phyloP scores from a whole-genome alignment of 2,113 vertebrate species.

The Amphiprion ocellaris region DNA sequence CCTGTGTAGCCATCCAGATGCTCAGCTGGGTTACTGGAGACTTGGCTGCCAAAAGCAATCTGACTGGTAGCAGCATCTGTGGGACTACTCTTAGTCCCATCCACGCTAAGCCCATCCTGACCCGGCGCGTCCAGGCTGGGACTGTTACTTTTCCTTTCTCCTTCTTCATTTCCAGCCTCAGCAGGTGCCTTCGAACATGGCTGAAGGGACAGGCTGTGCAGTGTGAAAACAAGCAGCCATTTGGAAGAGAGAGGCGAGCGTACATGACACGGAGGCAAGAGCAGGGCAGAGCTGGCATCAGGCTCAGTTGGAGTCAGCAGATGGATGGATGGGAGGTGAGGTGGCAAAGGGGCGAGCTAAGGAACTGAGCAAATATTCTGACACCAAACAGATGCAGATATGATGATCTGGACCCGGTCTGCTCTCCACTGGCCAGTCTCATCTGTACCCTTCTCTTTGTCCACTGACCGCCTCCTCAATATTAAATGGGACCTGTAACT shows the following conservation, averaged over 20 bases:
- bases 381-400: not conserved
- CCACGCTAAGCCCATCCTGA: constrained; percentile 32
- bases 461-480: no score
- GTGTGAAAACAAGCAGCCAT: constrained; percentile 42
- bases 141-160: constrained; percentile 19
- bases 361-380: not conserved
- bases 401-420: not conserved
- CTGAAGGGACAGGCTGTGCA: constrained; percentile 13
- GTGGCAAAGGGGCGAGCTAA: not conserved
- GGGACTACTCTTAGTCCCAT: constrained; percentile 34
- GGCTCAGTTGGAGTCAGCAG: not conserved
- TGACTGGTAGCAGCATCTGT: constrained; percentile 42
- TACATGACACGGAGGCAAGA: not conserved
- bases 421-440: not conserved
- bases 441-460: no score
- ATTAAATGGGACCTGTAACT: not conserved
- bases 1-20: constrained; percentile 26
- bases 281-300: constrained; percentile 5
- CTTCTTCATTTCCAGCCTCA: constrained; percentile 31
- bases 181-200: constrained; percentile 45
- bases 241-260: constrained; percentile 39
- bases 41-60: constrained; percentile 30
- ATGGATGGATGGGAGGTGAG: not conserved
- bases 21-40: constrained; percentile 36
- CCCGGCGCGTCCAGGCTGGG: constrained; percentile 10